phyloP scores from a whole-genome alignment of 2,797 vertebrate species.

The Gadopsis bispinosus region DNA sequence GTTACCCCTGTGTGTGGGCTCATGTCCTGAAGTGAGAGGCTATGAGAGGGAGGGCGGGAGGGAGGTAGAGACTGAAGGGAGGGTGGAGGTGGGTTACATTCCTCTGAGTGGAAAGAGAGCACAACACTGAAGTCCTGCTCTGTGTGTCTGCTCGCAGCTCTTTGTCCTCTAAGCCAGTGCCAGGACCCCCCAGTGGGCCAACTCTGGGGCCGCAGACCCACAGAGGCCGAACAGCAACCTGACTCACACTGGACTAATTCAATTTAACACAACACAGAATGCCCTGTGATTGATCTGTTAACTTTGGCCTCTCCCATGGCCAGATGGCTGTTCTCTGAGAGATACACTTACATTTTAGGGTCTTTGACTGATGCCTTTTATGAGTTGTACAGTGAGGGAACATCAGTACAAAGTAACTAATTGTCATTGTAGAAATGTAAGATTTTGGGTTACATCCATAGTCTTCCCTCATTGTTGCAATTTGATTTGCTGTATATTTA shows the following conservation, averaged over 20 bases:
- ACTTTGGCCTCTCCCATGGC: constrained; percentile 39
- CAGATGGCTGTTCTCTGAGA: constrained; percentile 47
- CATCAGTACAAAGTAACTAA: neutral
- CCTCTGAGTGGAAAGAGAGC: constrained; percentile 63
- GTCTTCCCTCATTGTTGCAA: neutral
- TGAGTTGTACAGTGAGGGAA: neutral
- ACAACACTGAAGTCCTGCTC: constrained; percentile 59
- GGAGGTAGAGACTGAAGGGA: constrained; percentile 31
- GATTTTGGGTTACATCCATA: neutral
- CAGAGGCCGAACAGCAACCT: constrained; percentile 57
- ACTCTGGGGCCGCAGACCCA: constrained; percentile 51
- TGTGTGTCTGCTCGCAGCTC: constrained; percentile 59
- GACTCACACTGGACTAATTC: constrained; percentile 71
- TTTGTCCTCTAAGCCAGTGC: constrained; percentile 66
- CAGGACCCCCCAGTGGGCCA: constrained; percentile 66
- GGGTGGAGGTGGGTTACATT: constrained; percentile 68
- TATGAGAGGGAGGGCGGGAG: constrained; percentile 46
- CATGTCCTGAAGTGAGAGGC: constrained; percentile 64
- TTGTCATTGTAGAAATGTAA: neutral
- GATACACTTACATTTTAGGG: constrained; percentile 22
- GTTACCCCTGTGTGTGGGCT: constrained; percentile 78
- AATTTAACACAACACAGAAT: constrained; percentile 55
- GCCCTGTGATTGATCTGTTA: constrained; percentile 52
- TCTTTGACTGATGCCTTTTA: constrained; percentile 13
- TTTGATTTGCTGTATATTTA: neutral